Evolutionary conservation across 2,797 vertebrate genomes (phyloP).

Genomic region (Spheniscus humboldti): DNA sequence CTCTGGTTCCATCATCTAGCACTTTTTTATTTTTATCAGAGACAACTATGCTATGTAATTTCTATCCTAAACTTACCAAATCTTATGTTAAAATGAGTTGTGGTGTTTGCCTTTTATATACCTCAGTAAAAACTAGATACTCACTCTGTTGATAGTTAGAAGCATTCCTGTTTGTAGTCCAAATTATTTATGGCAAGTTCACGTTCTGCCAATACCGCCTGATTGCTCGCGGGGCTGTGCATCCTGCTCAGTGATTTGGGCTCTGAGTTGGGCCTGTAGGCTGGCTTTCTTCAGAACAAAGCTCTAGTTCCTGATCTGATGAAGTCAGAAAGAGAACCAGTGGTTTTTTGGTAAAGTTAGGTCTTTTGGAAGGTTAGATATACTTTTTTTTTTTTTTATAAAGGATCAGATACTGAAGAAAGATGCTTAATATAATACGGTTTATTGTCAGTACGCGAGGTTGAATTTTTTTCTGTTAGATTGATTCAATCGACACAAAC

Average conservation of each 20-base stretch:
- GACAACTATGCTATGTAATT: neutral
- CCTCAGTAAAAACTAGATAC: neutral
- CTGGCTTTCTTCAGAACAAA: neutral
- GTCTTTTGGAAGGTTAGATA: neutral
- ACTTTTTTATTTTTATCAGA: neutral
- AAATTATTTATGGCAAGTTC: neutral
- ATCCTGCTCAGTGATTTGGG: neutral
- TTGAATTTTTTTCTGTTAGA: neutral
- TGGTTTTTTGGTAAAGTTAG: neutral
- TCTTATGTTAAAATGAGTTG: neutral
- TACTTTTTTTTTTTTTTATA: neutral
- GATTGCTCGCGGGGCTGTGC: neutral
- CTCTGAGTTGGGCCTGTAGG: neutral
- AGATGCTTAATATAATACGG: neutral
- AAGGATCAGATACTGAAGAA: neutral
- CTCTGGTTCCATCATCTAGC: neutral
- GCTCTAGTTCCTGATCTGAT: neutral
- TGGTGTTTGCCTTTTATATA: neutral
- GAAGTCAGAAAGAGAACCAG: neutral
- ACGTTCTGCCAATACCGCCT: neutral
- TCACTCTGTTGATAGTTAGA: neutral
- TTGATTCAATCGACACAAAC: neutral
- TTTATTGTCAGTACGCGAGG: neutral
- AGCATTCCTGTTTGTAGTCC: neutral
- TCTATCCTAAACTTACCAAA: neutral